Conservation (phyloP, 2,113 vertebrate species). For the Marmota flaviventris region DNA sequence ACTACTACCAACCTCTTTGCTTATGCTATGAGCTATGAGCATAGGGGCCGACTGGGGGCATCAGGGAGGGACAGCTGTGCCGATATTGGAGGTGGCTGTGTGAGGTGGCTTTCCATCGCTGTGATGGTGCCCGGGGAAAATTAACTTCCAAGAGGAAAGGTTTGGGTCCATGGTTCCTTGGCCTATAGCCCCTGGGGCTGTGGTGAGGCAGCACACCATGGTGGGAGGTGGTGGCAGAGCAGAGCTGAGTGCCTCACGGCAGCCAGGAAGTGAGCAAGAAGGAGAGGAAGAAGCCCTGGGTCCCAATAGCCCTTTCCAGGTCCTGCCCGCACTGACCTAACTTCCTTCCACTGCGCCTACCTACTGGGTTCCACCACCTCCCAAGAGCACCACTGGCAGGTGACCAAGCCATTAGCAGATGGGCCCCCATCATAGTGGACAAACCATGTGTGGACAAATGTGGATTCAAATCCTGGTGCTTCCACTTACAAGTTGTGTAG, state of each 20-base stretch:
- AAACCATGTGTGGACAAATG: background rate
- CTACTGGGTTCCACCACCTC: too few relatives aligned
- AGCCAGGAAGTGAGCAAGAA: background rate
- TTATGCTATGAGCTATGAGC: background rate
- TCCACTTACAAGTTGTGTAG: background rate
- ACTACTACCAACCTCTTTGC: background rate
- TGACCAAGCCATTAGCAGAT: background rate
- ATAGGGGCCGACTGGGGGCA: rapidly evolving
- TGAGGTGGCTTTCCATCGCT: background rate
- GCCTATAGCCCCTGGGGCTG: background rate
- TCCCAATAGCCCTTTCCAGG: background rate
- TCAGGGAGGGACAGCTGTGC: rapidly evolving
- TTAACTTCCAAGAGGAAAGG: background rate
- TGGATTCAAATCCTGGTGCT: background rate
- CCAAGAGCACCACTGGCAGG: background rate
- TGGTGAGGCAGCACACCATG: background rate
- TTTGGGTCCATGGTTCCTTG: background rate
- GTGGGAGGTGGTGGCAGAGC: background rate
- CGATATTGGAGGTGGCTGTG: background rate
- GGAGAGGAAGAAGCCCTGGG: background rate
- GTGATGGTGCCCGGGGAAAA: background rate
- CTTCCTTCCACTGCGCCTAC: background rate
- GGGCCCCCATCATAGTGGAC: background rate
- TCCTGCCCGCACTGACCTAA: background rate
- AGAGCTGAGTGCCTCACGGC: background rate